Percentiles rank a stretch among this genome's conserved stretches.
These are phyloP conservation scores for Chymomyza fuscimana DNA, from an alignment of 2,888 invertebrate species.

Conservation along the genomic window DNA sequence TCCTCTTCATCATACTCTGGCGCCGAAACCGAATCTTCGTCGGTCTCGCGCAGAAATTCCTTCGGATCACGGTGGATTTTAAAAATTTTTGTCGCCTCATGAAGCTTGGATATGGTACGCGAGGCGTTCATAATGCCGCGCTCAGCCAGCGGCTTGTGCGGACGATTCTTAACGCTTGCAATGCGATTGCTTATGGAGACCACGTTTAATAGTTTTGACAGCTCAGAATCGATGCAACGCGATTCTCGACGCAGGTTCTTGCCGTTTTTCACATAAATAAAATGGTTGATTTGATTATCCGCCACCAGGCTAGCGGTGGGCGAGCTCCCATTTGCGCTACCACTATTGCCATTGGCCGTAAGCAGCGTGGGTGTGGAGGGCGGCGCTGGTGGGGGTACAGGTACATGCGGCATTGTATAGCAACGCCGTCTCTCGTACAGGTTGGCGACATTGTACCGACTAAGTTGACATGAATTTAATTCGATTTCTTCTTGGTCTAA, in stretches of 20 bases:
- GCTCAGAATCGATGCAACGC: conserved; percentile 74
- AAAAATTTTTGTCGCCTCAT: conserved; percentile 68
- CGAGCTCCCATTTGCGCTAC: conserved; percentile 45
- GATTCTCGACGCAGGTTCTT: conserved; percentile 70
- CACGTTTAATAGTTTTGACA: conserved; percentile 75
- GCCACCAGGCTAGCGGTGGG: conserved; percentile 54
- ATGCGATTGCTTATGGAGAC: conserved; percentile 73
- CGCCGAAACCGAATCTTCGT: conserved; percentile 76
- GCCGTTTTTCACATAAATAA: conserved; percentile 66
- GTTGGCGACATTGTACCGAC: conserved; percentile 63
- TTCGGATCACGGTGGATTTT: conserved; percentile 76
- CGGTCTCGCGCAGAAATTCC: conserved; percentile 74
- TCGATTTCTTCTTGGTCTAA: conserved; percentile 62
- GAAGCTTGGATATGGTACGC: conserved; percentile 71
- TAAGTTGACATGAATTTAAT: conserved; percentile 61
- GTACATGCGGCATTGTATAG: conserved; percentile 75
- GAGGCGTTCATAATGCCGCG: conserved; percentile 70
- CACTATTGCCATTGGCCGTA: conserved; percentile 61
- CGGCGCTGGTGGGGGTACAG: conserved; percentile 73
- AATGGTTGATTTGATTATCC: conserved; percentile 66
- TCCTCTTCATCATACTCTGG: conserved; percentile 76
- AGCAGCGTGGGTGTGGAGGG: conserved; percentile 76
- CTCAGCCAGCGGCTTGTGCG: conserved; percentile 56
- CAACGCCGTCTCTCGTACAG: conserved; percentile 66
- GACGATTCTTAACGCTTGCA: conserved; percentile 49